Evolutionary conservation across 2,113 vertebrate species (phyloP).

Genomic region (Pedionomus torquatus): DNA sequence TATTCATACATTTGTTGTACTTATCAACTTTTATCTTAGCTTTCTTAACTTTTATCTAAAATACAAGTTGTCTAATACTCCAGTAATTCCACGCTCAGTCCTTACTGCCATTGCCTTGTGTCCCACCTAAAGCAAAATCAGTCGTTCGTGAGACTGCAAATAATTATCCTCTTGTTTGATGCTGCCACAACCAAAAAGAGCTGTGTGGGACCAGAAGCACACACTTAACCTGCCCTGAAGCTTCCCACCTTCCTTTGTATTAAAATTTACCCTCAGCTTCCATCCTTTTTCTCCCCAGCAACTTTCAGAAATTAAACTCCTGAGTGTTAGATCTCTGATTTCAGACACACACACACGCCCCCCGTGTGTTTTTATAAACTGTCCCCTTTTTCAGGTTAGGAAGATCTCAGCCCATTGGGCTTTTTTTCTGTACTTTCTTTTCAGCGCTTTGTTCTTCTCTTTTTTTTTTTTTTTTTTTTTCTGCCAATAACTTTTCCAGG

Average conservation of each 20-base stretch:
- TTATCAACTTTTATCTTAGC: no score
- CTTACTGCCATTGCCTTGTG: accelerated
- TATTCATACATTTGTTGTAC: no score
- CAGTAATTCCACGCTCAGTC: not conserved
- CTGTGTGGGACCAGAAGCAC: not conserved
- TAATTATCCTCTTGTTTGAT: not conserved
- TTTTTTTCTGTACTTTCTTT: not conserved
- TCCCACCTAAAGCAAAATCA: not conserved
- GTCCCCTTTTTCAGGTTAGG: not conserved
- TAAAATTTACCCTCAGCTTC: not conserved
- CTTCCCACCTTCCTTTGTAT: not conserved
- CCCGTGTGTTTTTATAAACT: not conserved
- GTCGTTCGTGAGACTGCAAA: not conserved
- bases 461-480: no score
- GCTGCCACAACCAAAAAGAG: not conserved
- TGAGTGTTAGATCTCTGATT: not conserved
- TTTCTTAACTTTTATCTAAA: not conserved
- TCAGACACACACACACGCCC: no score
- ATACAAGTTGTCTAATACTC: not conserved
- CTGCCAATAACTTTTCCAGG: no score
- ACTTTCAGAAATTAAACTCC: not conserved
- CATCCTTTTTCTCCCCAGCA: not conserved
- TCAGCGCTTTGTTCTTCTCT: not conserved
- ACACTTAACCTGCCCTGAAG: not conserved
- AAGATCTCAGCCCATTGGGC: not conserved